Conservation (phyloP, 1,140 invertebrate species). For the Neodiprion lecontei region DNA sequence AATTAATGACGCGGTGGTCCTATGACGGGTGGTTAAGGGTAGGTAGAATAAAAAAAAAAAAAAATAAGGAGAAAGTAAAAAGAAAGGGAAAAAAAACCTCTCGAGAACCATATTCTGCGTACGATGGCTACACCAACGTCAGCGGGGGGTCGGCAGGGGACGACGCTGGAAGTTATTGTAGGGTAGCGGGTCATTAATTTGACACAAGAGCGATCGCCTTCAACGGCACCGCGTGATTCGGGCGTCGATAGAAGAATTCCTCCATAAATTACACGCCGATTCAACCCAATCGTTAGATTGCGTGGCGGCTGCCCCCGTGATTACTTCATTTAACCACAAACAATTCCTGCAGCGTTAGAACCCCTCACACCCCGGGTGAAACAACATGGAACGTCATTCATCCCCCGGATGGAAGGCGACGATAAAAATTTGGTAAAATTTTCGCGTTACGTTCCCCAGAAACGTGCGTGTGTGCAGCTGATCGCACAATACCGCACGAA, state of each 20-base stretch:
- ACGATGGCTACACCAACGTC: neutral
- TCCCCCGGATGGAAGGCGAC: neutral
- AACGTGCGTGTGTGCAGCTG: too few relatives aligned
- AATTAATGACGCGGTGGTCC: constrained; percentile 10
- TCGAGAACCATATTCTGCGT: constrained; percentile 8
- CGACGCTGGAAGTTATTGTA: neutral
- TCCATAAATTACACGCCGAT: constrained; percentile 27
- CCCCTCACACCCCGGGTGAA: too few relatives aligned
- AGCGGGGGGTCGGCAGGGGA: neutral
- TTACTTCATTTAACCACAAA: neutral
- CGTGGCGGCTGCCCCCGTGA: neutral
- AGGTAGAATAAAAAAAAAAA: neutral
- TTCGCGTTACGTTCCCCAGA: neutral
- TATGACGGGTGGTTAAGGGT: constrained; percentile 2
- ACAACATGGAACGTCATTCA: too few relatives aligned
- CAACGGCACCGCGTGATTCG: neutral
- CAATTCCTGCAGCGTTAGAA: neutral
- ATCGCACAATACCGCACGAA: too few relatives aligned
- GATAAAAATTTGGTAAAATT: neutral
- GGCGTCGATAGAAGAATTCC: constrained; percentile 25
- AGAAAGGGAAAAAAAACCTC: neutral
- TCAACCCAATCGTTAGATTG: constrained; percentile 15
- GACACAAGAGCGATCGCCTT: constrained; percentile 18
- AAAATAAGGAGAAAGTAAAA: neutral
- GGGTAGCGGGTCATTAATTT: constrained; percentile 14